Evolutionary conservation across 2,797 vertebrate species (phyloP).

Genomic region (Poliocrania exsul): DNA sequence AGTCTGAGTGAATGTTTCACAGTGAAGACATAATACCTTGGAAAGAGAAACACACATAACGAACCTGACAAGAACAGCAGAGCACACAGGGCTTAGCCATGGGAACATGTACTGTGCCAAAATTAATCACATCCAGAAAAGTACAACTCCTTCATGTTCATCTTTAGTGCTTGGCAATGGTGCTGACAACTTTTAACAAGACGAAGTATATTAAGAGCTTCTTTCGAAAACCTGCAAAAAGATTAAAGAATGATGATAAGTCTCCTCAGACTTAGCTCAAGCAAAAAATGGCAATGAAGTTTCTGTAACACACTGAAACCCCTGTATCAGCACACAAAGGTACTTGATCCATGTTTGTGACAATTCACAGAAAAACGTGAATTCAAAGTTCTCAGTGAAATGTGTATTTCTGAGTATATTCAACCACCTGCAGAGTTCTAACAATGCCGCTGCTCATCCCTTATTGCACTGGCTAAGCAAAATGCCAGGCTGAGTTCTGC

Average conservation of each 20-base stretch:
- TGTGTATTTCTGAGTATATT: background rate
- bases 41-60: conserved; percentile 19
- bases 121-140: conserved; percentile 17
- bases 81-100: background rate
- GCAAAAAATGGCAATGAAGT: background rate
- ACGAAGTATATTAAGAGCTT: background rate
- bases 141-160: conserved; percentile 10
- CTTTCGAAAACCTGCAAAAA: background rate
- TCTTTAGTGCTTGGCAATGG: background rate
- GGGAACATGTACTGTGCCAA: conserved; percentile 22
- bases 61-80: conserved; percentile 51
- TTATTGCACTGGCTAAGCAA: background rate
- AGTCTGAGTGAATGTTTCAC: conserved; percentile 4
- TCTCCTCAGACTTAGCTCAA: background rate
- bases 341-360: background rate
- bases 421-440: background rate
- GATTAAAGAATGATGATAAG: background rate
- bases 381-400: background rate
- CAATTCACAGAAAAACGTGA: background rate
- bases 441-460: background rate
- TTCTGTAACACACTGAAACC: background rate
- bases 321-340: background rate
- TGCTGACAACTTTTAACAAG: conserved; percentile 1
- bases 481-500: background rate
- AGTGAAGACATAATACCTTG: conserved; percentile 18